Base-by-base conservation (phyloP, 2,797 vertebrate genomes). In the Chromis chromis region DNA sequence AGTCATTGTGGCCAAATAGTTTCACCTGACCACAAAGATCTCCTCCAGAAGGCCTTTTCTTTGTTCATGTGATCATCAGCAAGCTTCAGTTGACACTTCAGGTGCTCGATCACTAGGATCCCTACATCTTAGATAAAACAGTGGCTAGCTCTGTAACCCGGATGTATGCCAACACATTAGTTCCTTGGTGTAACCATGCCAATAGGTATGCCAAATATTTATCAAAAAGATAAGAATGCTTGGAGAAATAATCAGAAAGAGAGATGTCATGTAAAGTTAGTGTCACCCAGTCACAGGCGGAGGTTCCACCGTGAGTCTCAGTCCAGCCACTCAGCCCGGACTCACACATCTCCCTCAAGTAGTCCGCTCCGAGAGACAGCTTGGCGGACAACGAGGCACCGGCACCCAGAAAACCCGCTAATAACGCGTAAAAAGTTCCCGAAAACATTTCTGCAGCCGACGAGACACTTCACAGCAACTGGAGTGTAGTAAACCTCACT, bases 311-410 rank as follows among this genome's bases (percentile, higher is more conserved):
- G 4, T 7, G 7, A 2, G 55, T 6, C 48, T 65, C 17, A 1
- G 70, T 82, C 88, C 88, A 88, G 49, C 55, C 62, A 78, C 64
- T 78, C 50, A 88, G 60, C 7, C 66, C 70, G 1, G 86, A 74
- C 60, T 85, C 91, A 13, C 94, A 95, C 75, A 95, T 87, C 14
- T 87, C 79, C 54, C 70, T 87, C 69, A 95, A 66, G 55, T 94
- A 86, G 78, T 93, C 90, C 0, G 92, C 85, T 24, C 96, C 94
- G 0, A 97, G 84, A 0, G 94, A 94, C 59, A 97, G 90, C 62
- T 97, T 97, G 11, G 96, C 96, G 3, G 91, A 93, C 40, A 95
- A 81, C 10, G 96, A 96, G 3, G 96, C 95, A 12, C 95, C 68
- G 4, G 96, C 94, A 3, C 93, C 96, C 53, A 95, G 70, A 8